Evolutionary conservation across 2,888 invertebrate genomes (phyloP), one percentile per base, ranked within the genome.

Genomic region (Heteromurus nitidus): DNA sequence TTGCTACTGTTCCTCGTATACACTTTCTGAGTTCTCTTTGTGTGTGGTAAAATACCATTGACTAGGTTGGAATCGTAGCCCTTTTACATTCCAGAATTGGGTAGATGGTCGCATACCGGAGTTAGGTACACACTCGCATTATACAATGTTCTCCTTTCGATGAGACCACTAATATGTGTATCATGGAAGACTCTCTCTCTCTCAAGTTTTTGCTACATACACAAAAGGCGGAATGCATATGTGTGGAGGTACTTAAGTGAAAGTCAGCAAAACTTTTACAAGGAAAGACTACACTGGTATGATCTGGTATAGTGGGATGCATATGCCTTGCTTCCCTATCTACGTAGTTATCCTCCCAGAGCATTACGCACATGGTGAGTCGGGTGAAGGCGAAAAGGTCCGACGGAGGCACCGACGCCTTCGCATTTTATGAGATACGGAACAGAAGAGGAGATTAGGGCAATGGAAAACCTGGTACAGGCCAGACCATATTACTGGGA

Each of bases 401-500:
- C 82, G 82, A 82, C n/a, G 20, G 60, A 74, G 62, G 55, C 31
- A 68, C 77, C 82, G 82, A 82, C 82, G 77, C 82, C 82, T 82
- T 82, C 69, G 64, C 82, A 79, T 82, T 82, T 79, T 69, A 77
- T 82, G 69, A 55, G 67, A 70, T 69, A 36, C 77, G 30, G 30
- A 58, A 67, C 5, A 64, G 74, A 76, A n/a, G 47, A 53, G 26
- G 67, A 67, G 68, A 68, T 74, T 80, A 58, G 68, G 73, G 53
- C 67, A 30, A 30, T 44, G 70, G 70, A 65, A 79, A 72, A 65
- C 55, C 55, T 77, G 36, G 47, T 60, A 68, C 64, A 68, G 50
- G 69, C 26, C 70, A 77, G 62, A 70, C 11, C 50, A 77, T 60
- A 77, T 3, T n/a, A n/a, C n/a, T n/a, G n/a, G 47, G 62, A 30